Percentiles rank a stretch among this genome's conserved stretches.
These are phyloP conservation scores for Aphidoletes aphidimyza DNA, from an alignment of 2,888 invertebrate species.

Conservation along the genomic window DNA sequence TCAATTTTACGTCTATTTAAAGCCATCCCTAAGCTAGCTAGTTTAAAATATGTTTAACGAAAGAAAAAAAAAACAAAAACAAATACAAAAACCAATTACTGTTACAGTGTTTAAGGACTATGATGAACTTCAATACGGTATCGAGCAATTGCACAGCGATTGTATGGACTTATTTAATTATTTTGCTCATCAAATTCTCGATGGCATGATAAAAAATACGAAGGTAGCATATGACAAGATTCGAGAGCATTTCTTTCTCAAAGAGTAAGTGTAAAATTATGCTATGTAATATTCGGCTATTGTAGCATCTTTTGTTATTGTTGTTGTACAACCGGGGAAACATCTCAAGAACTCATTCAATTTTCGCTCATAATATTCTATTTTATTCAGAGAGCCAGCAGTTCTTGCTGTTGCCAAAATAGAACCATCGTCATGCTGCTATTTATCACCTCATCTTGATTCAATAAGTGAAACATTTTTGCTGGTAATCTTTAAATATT, in stretches of 20 bases:
- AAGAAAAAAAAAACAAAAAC: no score
- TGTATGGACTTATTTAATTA: conserved; percentile 8
- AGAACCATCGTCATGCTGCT: background rate
- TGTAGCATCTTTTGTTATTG: no score
- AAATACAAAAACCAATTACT: no score
- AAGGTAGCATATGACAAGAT: background rate
- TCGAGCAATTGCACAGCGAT: background rate
- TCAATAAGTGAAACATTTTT: background rate
- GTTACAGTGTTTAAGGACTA: background rate
- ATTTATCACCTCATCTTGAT: background rate
- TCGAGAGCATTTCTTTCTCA: background rate
- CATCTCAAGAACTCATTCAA: no score
- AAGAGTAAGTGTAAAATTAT: background rate
- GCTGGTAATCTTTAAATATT: background rate
- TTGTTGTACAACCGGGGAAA: no score
- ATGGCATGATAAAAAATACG: background rate
- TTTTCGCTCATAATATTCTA: background rate
- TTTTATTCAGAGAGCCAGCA: background rate
- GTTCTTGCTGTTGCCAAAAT: background rate
- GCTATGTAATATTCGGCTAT: no score
- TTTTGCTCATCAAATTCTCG: background rate
- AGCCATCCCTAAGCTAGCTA: no score
- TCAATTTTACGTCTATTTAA: no score
- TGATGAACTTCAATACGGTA: conserved; percentile 2
- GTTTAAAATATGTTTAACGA: no score